Conservation (phyloP, 1,140 invertebrate genomes). For the Saccostrea cuccullata region DNA sequence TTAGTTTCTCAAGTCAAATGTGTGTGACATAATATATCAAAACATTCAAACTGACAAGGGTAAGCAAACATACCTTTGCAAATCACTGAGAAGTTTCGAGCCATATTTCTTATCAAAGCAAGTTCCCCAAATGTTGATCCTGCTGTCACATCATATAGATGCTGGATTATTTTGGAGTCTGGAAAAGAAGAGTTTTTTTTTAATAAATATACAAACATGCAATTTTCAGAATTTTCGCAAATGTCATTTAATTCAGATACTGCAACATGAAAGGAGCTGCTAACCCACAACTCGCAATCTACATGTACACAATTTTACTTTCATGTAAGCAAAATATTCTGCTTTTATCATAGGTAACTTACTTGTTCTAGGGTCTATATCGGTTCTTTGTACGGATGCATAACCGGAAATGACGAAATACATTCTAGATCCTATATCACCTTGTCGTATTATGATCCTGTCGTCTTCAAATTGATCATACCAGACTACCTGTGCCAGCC, state of each 20-base stretch:
- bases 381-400: conserved; percentile 47
- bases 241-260: too few species aligned
- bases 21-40: background rate
- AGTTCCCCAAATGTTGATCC: conserved; percentile 61
- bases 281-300: too few species aligned
- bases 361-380: conserved; percentile 57
- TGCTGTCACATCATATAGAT: conserved; percentile 47
- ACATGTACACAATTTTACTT: too few species aligned
- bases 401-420: conserved; percentile 61
- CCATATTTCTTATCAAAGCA: conserved; percentile 57
- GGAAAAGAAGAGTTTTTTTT: background rate
- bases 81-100: conserved; percentile 54
- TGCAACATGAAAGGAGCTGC: too few species aligned
- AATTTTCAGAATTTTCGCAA: too few species aligned
- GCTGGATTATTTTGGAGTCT: conserved; percentile 29
- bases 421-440: conserved; percentile 53
- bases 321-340: too few species aligned
- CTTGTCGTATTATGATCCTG: conserved; percentile 59
- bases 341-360: background rate
- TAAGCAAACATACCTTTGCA: conserved; percentile 55
- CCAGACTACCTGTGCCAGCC: conserved; percentile 53
- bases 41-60: too few species aligned
- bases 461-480: conserved; percentile 58
- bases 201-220: too few species aligned
- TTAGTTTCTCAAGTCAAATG: background rate